Conservation (phyloP, 2,888 invertebrate species). For the Drosophila demipolita region DNA sequence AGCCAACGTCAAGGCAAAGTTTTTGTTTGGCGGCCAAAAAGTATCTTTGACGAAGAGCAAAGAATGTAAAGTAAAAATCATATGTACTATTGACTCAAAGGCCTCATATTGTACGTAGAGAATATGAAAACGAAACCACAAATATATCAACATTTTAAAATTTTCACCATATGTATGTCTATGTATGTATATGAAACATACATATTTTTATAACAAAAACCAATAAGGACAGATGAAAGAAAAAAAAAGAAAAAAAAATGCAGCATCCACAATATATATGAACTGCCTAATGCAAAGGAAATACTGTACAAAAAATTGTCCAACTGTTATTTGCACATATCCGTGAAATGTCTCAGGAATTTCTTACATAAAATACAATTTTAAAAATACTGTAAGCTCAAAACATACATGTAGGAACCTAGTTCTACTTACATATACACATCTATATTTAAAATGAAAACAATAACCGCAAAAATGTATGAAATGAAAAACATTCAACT, state of each 20-base stretch:
- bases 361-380: conserved; percentile 56
- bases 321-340: conserved; percentile 84
- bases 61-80: conserved; percentile 18
- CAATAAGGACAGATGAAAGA: conserved; percentile 10
- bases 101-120: conserved; percentile 31
- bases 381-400: conserved; percentile 30
- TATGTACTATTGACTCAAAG: conserved; percentile 10
- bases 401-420: conserved; percentile 47
- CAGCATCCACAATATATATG: conserved; percentile 15
- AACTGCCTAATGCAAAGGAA: conserved; percentile 35
- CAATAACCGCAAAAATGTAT: conserved; percentile 1
- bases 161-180: conserved; percentile 18
- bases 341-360: conserved; percentile 83
- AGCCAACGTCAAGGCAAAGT: conserved; percentile 33
- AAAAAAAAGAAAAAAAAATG: not conserved
- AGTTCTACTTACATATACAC: conserved; percentile 43
- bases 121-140: conserved; percentile 12
- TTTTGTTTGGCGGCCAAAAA: conserved; percentile 39
- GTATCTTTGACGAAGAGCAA: conserved; percentile 13
- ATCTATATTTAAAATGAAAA: not conserved
- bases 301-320: conserved; percentile 53
- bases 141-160: conserved; percentile 34
- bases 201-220: conserved; percentile 9
- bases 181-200: conserved; percentile 9
- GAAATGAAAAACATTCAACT: conserved; percentile 4